These are phyloP conservation scores for Pangasius larnaudii DNA, from an alignment of 2,797 vertebrate species.

Conservation along the genomic window DNA sequence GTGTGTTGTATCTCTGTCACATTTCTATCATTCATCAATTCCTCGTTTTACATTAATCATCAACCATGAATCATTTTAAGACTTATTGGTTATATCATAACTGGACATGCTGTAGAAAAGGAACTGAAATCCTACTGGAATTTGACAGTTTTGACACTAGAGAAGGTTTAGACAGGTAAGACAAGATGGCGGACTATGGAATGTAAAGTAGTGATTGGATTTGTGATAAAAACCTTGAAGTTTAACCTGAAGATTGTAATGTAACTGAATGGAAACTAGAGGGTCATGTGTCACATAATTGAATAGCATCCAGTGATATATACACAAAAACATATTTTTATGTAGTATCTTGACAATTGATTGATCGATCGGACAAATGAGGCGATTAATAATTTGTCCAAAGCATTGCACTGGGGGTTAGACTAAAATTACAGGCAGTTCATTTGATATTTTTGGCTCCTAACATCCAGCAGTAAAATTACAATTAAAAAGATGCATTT, in stretches of 20 bases:
- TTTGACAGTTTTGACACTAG: conserved; percentile 7
- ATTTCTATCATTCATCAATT: neutral
- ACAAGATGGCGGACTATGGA: neutral
- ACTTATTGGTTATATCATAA: neutral
- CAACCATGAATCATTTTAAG: neutral
- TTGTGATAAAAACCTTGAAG: neutral
- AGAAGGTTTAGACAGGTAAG: conserved; percentile 17
- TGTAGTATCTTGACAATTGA: neutral
- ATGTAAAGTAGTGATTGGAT: neutral
- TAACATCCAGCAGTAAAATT: conserved; percentile 1
- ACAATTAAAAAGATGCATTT: neutral
- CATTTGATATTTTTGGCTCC: neutral
- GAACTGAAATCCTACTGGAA: neutral
- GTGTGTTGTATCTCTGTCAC: neutral
- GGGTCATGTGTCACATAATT: neutral
- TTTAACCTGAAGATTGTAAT: neutral
- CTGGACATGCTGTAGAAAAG: neutral
- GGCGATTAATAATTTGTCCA: neutral
- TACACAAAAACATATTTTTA: neutral
- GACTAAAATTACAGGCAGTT: neutral
- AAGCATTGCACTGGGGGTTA: neutral
- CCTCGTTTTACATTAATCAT: neutral
- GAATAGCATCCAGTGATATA: neutral
- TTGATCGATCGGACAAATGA: neutral
- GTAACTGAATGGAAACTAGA: conserved; percentile 8